These are phyloP conservation scores for Thalassophryne amazonica DNA, from an alignment of 2,797 vertebrate species.

Conservation along the genomic window DNA sequence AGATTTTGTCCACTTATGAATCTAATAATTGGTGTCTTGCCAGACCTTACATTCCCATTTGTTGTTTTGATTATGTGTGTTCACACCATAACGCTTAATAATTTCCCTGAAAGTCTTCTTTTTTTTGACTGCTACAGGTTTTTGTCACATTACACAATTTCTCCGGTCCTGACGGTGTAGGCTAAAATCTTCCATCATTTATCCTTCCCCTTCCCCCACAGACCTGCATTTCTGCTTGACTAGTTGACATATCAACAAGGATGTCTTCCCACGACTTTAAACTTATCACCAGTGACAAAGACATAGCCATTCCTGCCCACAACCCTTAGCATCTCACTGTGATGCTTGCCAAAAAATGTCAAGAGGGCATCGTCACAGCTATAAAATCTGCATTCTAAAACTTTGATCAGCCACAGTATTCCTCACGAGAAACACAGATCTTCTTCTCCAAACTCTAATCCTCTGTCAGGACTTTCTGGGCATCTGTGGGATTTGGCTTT, in stretches of 20 bases:
- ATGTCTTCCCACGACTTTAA: conserved; percentile 31
- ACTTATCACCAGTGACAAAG: conserved; percentile 44
- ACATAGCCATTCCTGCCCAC: conserved; percentile 31
- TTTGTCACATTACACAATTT: background rate
- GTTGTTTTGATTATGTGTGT: too few relatives aligned
- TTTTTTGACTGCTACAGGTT: background rate
- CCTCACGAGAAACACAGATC: background rate
- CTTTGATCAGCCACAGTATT: conserved; percentile 15
- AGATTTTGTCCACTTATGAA: too few relatives aligned
- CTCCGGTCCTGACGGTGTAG: background rate
- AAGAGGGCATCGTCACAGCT: background rate
- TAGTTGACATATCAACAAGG: conserved; percentile 41
- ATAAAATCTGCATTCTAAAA: conserved; percentile 8
- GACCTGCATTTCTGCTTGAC: conserved; percentile 31
- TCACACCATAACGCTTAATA: too few relatives aligned
- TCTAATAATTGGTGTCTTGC: too few relatives aligned
- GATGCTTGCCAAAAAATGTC: conserved; percentile 38
- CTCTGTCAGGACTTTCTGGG: background rate
- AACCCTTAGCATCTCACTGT: conserved; percentile 25
- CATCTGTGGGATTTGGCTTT: background rate
- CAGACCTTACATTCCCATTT: too few relatives aligned
- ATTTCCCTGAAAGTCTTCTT: background rate
- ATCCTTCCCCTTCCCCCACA: conserved; percentile 1
- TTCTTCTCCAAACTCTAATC: conserved; percentile 13
- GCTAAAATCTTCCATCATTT: conserved; percentile 15